Percentiles rank a stretch among this genome's conserved stretches.
These are phyloP conservation scores for Drosophila kurseongensis DNA, from an alignment of 1,140 invertebrate genomes.

Conservation along the genomic window DNA sequence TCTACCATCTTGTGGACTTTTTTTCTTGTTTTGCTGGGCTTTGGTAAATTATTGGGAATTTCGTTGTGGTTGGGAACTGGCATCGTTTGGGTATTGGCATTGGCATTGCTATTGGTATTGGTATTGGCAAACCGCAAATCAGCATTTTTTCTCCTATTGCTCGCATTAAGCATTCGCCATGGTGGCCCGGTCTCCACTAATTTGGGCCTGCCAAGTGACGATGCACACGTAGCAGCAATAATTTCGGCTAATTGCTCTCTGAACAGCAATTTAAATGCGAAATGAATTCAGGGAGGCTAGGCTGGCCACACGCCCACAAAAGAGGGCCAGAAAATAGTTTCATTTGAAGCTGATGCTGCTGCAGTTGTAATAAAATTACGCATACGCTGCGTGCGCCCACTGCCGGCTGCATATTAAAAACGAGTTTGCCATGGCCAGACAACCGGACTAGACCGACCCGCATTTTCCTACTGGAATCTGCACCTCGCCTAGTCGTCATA, in stretches of 20 bases:
- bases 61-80: no score
- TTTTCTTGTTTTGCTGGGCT: constrained; percentile 10
- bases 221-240: constrained; percentile 82
- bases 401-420: constrained; percentile 69
- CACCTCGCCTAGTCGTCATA: constrained; percentile 33
- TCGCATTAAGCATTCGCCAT: constrained; percentile 70
- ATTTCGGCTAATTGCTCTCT: constrained; percentile 83
- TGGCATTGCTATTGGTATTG: constrained; percentile 2
- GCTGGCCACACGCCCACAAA: constrained; percentile 12
- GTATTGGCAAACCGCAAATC: constrained; percentile 73
- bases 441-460: constrained; percentile 18
- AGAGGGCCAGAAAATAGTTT: constrained; percentile 46
- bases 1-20: constrained; percentile 41
- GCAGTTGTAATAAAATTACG: constrained; percentile 78
- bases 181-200: constrained; percentile 30
- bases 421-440: constrained; percentile 48
- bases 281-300: constrained; percentile 65
- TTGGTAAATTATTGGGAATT: constrained; percentile 50
- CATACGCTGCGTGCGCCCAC: constrained; percentile 66
- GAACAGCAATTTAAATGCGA: constrained; percentile 81
- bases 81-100: constrained; percentile 19
- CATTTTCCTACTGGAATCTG: constrained; percentile 21
- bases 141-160: constrained; percentile 47
- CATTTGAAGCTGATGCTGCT: constrained; percentile 44
- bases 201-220: constrained; percentile 62